Evolutionary conservation across 2,797 vertebrate genomes (phyloP).

Genomic region (Pterois miles): DNA sequence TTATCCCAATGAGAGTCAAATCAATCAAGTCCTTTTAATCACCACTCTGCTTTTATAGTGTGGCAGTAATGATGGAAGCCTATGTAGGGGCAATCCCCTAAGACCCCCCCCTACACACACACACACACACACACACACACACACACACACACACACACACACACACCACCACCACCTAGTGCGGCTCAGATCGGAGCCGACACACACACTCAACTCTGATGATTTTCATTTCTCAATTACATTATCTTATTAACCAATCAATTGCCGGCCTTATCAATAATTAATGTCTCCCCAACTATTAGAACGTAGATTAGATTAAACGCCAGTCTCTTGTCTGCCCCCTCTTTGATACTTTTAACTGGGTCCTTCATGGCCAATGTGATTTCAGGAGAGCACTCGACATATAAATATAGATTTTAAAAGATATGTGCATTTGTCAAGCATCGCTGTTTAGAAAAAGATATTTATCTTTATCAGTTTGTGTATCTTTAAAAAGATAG

Average conservation of each 20-base stretch:
- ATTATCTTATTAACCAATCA: constrained; percentile 89
- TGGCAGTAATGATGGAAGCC: constrained; percentile 86
- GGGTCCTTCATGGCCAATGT: constrained; percentile 50
- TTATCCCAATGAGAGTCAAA: constrained; percentile 87
- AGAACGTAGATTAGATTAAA: constrained; percentile 85
- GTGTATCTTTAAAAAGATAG: not conserved
- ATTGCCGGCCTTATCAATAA: constrained; percentile 87
- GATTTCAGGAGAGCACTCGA: constrained; percentile 40
- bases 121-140: not conserved
- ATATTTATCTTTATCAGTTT: not conserved
- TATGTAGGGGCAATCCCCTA: constrained; percentile 84
- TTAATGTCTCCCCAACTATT: constrained; percentile 85
- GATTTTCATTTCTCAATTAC: constrained; percentile 90
- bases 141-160: not conserved
- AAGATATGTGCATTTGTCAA: constrained; percentile 24
- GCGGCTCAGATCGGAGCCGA: constrained; percentile 66
- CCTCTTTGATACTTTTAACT: constrained; percentile 79
- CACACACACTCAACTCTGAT: constrained; percentile 77
- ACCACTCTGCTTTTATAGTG: constrained; percentile 87
- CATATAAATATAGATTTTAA: constrained; percentile 28
- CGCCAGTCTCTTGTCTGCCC: constrained; percentile 71
- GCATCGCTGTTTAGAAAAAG: not conserved
- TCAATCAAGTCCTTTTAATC: constrained; percentile 89
- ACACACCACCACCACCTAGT: constrained; percentile 14
- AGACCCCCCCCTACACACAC: constrained; percentile 54